Base-by-base conservation (phyloP, 1,140 invertebrate species). In the Trialeurodes vaporariorum region DNA sequence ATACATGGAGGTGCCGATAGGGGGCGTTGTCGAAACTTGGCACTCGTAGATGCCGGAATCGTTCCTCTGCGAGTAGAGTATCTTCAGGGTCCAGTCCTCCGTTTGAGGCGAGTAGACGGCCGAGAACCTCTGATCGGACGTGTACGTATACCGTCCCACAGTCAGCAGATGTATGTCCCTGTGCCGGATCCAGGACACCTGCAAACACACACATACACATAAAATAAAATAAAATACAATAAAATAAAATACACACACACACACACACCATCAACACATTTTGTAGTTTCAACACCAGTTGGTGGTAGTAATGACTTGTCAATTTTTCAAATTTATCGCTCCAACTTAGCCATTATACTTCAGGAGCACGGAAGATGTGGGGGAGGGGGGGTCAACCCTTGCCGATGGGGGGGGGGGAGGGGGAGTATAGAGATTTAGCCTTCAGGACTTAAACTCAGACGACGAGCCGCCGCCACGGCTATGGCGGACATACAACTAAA, bases 21-120 rank as follows among this genome's bases (percentile, higher is more conserved):
- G 92, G 17, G 90, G 90, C 74, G 92, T 90, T 0, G 89, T 91
- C 68, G 89, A 91, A 2, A 92, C 90, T 80, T 93, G 91, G 75
- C 91, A 93, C 76, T 93, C 91, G 75, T 92, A 93, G 2, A 84
- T 84, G 2, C 83, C 84, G 26, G 81, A 80, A 76, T 93, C 91
- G 9, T 88, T 79, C 0, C 87, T 84, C 76, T 91, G 89, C 0
- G 90, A 87, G 23, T 90, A 91, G 25, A 86, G 86, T 61, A 93
- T 87, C 71, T 90, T 85, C 67, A 94, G 75, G 24, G 90, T 91
- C 91, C 91, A 94, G 76, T 92, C 90, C 74, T 93, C 90, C 21
- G 87, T 89, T 11, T 87, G 87, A 72, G 92, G 90, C 25, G 87
- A 86, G 75, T 93, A 91, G n/a, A 92, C 78, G 12, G 90, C 89